phyloP scores from a whole-genome alignment of 2,888 invertebrate species.

The Athalia circularis region DNA sequence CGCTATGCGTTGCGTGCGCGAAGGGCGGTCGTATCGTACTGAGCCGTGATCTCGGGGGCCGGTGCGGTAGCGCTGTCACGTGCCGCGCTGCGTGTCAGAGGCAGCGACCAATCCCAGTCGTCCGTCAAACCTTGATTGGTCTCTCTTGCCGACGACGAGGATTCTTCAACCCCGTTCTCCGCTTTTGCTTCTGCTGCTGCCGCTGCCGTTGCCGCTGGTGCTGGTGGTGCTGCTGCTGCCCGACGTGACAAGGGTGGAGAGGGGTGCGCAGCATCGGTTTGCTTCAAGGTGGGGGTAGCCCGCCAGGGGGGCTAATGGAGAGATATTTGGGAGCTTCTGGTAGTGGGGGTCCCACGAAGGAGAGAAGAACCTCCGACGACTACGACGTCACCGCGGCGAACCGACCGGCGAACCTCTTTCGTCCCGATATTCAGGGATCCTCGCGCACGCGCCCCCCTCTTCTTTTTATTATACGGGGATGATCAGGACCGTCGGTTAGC shows the following conservation, averaged over 20 bases:
- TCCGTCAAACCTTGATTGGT: conserved; percentile 79
- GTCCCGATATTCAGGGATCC: conserved; percentile 53
- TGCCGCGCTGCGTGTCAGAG: conserved; percentile 74
- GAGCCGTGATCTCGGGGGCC: conserved; percentile 70
- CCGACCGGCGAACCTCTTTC: not conserved
- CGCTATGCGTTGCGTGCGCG: conserved; percentile 69
- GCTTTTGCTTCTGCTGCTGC: conserved; percentile 57
- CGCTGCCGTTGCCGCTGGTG: conserved; percentile 55
- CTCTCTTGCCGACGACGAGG: conserved; percentile 73
- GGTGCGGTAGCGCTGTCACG: conserved; percentile 74
- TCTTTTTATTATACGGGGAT: not conserved
- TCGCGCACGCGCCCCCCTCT: conserved; percentile 65
- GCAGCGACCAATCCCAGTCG: conserved; percentile 74
- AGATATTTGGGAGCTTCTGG: conserved; percentile 71
- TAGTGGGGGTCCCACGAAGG: conserved; percentile 59
- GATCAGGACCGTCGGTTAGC: not conserved
- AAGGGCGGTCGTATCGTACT: conserved; percentile 74
- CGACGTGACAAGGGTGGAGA: conserved; percentile 69
- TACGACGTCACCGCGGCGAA: conserved; percentile 20
- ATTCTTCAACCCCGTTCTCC: conserved; percentile 73
- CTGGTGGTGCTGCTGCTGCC: conserved; percentile 54
- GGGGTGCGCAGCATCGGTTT: conserved; percentile 60
- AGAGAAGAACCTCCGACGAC: conserved; percentile 43
- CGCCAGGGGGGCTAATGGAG: conserved; percentile 73
- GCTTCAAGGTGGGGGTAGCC: conserved; percentile 62